Evolutionary conservation across 1,140 invertebrate species (phyloP), one percentile per base, ranked within the genome.

Genomic region (Magallana ariakensis): DNA sequence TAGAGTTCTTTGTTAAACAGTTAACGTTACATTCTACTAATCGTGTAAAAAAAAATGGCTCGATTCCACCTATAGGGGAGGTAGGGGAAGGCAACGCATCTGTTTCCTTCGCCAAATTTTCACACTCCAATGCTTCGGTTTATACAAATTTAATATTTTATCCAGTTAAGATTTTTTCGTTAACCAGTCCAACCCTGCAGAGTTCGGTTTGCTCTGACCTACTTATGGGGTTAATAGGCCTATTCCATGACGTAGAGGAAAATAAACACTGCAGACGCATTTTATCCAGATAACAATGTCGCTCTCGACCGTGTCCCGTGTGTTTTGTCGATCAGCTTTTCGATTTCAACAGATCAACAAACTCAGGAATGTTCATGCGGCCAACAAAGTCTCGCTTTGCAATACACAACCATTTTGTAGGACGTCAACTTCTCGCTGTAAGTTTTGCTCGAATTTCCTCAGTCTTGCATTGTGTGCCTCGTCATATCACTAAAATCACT

Each of bases 191-290:
- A 46, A 46, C n/a, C n/a, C n/a, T n/a, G n/a, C n/a, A n/a, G n/a
- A n/a, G n/a, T n/a, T n/a, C 5, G 33, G 3, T 46, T 46, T 46
- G 33, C 33, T 46, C 33, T 46, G 33, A 46, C 33, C 33, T 46
- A 46, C 33, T 46, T 46, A 46, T 1, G 58, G 15, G 58, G 11
- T 16, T 19, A 62, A 62, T n/a, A 62, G 10, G 11, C 66, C 33
- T 46, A 46, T 46, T 46, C 33, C 22, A 26, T 75, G 66, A 75
- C 66, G 66, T 75, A 75, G 22, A 26, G 66, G 22, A 62, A 62
- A 75, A 75, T 26, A 75, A 70, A 75, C 66, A 75, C 9, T 26
- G 66, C 66, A 75, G 66, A 75, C 66, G 66, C 66, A 75, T 75
- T 75, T 75, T 26, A 26, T 19, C 10, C 10, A n/a, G 15, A 22